Conservation (phyloP, 37 sponge, comb jelly and placozoan genomes). For the Corticium candelabrum region DNA sequence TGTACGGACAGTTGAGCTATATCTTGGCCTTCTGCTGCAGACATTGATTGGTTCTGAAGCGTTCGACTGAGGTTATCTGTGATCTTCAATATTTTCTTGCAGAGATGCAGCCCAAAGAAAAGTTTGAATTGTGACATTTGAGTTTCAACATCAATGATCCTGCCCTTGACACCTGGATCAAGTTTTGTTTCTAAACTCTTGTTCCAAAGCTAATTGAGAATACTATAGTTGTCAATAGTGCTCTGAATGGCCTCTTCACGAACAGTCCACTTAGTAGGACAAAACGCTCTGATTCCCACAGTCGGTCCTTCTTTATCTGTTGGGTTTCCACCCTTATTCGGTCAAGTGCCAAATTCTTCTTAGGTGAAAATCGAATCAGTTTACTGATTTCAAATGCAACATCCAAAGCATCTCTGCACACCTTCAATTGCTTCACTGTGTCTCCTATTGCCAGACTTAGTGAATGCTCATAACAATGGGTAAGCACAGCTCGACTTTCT, state of each 20-base stretch:
- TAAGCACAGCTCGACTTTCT: slow-evolving; percentile 15
- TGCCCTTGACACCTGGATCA: slow-evolving; percentile 53
- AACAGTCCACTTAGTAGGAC: slow-evolving; percentile 45
- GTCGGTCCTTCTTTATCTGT: slow-evolving; percentile 11
- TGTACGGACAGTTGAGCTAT: slow-evolving; percentile 36
- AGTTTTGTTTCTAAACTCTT: slow-evolving; percentile 35
- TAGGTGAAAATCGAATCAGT: slow-evolving; percentile 23
- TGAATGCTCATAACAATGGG: slow-evolving; percentile 28
- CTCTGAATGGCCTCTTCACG: slow-evolving; percentile 33
- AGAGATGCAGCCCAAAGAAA: slow-evolving; percentile 52
- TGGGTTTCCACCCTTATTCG: slow-evolving; percentile 18
- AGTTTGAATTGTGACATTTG: slow-evolving; percentile 35
- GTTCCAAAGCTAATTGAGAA: slow-evolving; percentile 27
- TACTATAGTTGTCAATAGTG: slow-evolving; percentile 25
- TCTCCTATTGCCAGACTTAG: slow-evolving; percentile 24
- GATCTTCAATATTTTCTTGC: slow-evolving; percentile 41
- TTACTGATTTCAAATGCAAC: slow-evolving; percentile 19
- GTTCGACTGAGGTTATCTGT: slow-evolving; percentile 61
- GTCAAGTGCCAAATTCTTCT: slow-evolving; percentile 36
- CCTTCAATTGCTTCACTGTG: slow-evolving; percentile 24
- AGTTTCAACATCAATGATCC: slow-evolving; percentile 40
- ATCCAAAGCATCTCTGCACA: slow-evolving; percentile 28
- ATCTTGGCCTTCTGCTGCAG: slow-evolving; percentile 44
- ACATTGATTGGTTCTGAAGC: slow-evolving; percentile 37
- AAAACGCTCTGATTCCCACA: slow-evolving; percentile 29